These are phyloP conservation scores for Cacoxenus indagator DNA, from an alignment of 2,888 invertebrate species.

Conservation along the genomic window DNA sequence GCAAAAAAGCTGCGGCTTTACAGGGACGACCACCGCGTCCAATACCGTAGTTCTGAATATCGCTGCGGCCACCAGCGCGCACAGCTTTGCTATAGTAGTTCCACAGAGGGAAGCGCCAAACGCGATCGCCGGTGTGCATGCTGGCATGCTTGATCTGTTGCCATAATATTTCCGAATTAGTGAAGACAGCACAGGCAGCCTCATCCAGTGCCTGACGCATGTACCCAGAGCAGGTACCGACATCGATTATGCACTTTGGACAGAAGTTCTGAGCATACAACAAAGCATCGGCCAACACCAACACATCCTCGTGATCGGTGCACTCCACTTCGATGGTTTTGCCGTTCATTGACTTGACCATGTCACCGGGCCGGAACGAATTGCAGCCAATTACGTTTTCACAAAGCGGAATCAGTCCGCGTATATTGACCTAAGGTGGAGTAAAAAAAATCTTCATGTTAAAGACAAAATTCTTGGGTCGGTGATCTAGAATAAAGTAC, in stretches of 20 bases:
- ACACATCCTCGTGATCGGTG: constrained; percentile 84
- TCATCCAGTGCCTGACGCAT: constrained; percentile 76
- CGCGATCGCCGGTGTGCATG: constrained; percentile 81
- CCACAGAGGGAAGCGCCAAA: constrained; percentile 89
- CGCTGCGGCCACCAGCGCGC: constrained; percentile 70
- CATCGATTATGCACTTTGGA: constrained; percentile 80
- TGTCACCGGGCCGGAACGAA: constrained; percentile 85
- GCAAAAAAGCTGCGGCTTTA: constrained; percentile 83
- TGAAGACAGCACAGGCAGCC: constrained; percentile 80
- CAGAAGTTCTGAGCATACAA: constrained; percentile 78
- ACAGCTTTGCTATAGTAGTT: constrained; percentile 74
- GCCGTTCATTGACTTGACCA: constrained; percentile 81
- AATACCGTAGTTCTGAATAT: constrained; percentile 72
- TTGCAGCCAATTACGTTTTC: constrained; percentile 85
- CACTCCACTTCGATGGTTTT: constrained; percentile 78
- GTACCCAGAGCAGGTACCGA: constrained; percentile 84
- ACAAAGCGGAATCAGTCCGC: constrained; percentile 81
- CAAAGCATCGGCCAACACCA: constrained; percentile 84
- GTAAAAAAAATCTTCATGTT: background rate
- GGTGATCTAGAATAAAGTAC: constrained; percentile 32
- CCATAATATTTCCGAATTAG: constrained; percentile 81
- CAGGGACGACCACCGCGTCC: constrained; percentile 75
- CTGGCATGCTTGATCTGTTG: constrained; percentile 78
- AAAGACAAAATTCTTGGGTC: background rate
- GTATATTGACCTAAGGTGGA: constrained; percentile 74